These are phyloP conservation scores for Melanotaenia boesemani DNA, from an alignment of 2,797 vertebrate species.

Conservation along the genomic window DNA sequence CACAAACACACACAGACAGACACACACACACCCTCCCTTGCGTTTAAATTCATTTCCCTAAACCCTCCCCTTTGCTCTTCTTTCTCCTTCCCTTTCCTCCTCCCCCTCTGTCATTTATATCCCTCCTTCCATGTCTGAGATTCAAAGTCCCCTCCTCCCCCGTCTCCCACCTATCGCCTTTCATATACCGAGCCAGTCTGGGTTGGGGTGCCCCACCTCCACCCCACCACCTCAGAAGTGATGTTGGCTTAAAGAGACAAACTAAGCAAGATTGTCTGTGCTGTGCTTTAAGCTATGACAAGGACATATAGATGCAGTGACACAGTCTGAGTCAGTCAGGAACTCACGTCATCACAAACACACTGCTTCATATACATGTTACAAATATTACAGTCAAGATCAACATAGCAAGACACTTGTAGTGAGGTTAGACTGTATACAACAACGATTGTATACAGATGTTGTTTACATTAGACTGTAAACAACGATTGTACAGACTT, in stretches of 20 bases:
- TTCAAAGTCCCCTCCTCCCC: constrained; percentile 48
- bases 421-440: background rate
- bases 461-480: too few relatives aligned
- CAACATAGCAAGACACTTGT: background rate
- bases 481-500: background rate
- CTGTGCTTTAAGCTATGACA: constrained; percentile 43
- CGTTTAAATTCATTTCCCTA: constrained; percentile 66
- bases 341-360: constrained; percentile 28
- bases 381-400: background rate
- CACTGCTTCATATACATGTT: background rate
- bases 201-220: constrained; percentile 10
- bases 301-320: constrained; percentile 56
- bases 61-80: constrained; percentile 72
- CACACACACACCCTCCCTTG: constrained; percentile 10
- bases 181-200: background rate
- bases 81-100: constrained; percentile 53
- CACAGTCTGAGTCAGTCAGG: constrained; percentile 53
- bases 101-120: constrained; percentile 71
- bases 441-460: background rate
- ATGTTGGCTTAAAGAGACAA: constrained; percentile 81
- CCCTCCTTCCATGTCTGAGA: constrained; percentile 56
- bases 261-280: constrained; percentile 51
- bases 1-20: background rate
- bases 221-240: constrained; percentile 41
- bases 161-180: constrained; percentile 26